Evolutionary conservation across 2,797 vertebrate species (phyloP).

Genomic region (Rhabdophis nuchalis): DNA sequence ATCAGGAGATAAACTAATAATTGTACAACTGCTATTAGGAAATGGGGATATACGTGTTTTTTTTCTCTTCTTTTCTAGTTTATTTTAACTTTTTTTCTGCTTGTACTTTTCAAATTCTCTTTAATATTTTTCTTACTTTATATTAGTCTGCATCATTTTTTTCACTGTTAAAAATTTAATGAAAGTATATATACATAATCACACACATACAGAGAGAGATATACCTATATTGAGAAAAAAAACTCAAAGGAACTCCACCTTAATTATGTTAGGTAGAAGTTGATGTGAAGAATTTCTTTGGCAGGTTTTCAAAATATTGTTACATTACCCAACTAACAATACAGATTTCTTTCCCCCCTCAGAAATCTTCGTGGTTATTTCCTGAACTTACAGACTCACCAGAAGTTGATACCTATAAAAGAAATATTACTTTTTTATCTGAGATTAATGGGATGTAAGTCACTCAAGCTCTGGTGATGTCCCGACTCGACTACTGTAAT

Average conservation of each 20-base stretch:
- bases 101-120: background rate
- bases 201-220: background rate
- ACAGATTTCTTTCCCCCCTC: background rate
- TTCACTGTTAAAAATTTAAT: background rate
- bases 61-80: background rate
- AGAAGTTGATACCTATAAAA: background rate
- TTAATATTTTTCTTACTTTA: background rate
- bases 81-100: background rate
- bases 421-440: background rate
- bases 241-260: background rate
- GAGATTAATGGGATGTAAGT: background rate
- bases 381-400: background rate
- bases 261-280: background rate
- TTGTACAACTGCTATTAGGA: background rate
- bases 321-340: background rate
- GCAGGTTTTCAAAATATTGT: background rate
- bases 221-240: background rate
- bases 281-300: background rate
- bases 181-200: background rate
- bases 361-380: background rate
- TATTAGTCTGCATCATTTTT: background rate
- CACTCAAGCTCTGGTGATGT: too few relatives aligned
- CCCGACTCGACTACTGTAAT: too few relatives aligned
- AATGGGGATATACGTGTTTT: background rate
- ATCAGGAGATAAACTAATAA: background rate